These are phyloP conservation scores for Epistrophella euchroma DNA, from an alignment of 2,888 invertebrate species.

Conservation along the genomic window DNA sequence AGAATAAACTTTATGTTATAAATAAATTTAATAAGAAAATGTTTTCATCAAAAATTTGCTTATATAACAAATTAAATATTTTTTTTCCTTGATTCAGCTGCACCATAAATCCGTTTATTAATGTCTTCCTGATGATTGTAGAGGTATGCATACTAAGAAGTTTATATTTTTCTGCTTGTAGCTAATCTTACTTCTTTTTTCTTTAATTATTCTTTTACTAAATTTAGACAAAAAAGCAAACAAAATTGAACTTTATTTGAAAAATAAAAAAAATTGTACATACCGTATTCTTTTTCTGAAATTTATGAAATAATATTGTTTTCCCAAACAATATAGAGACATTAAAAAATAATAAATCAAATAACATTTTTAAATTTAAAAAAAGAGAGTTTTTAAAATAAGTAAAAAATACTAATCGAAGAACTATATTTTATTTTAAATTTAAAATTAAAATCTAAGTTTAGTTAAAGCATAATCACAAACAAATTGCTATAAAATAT, in stretches of 20 bases:
- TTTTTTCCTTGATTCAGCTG: slow-evolving; percentile 3
- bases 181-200: not conserved
- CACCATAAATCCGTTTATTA: not conserved
- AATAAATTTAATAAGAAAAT: not conserved
- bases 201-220: not conserved
- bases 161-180: too few relatives aligned
- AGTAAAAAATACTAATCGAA: too few relatives aligned
- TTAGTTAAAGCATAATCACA: too few relatives aligned
- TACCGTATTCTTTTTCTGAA: slow-evolving; percentile 45
- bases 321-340: too few relatives aligned
- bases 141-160: not conserved
- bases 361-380: not conserved
- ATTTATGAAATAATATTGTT: not conserved
- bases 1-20: slow-evolving; percentile 30
- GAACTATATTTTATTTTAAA: too few relatives aligned
- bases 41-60: not conserved
- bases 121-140: slow-evolving; percentile 29
- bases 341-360: not conserved
- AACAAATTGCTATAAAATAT: too few relatives aligned
- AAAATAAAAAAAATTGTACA: slow-evolving; percentile 7
- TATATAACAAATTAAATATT: slow-evolving; percentile 35
- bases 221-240: not conserved
- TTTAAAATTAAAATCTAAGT: too few relatives aligned
- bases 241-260: not conserved
- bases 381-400: too few relatives aligned